Evolutionary conservation across 1,140 invertebrate genomes (phyloP).

Genomic region (Lucilia cuprina): DNA sequence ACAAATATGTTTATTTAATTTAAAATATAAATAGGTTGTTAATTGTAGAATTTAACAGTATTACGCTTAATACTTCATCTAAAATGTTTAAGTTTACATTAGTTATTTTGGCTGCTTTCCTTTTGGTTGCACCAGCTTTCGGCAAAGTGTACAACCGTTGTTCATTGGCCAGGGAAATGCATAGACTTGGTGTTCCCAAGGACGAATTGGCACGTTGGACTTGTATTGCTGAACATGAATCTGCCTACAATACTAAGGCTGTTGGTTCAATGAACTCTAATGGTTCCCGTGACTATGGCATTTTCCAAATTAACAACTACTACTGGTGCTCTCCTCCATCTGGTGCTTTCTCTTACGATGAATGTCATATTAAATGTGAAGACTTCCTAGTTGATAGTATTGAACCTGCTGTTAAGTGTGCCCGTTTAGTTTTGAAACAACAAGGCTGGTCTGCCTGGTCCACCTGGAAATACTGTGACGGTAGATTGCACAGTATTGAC

Average conservation of each 20-base stretch:
- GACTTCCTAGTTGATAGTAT: constrained; percentile 43
- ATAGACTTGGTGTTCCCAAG: constrained; percentile 12
- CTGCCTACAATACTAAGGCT: not conserved
- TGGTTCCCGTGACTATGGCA: constrained; percentile 48
- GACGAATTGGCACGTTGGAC: constrained; percentile 3
- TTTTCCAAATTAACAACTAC: constrained; percentile 11
- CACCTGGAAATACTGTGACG: constrained; percentile 47
- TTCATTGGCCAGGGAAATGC: constrained; percentile 62
- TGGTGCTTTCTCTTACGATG: constrained; percentile 45
- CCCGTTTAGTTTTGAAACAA: constrained; percentile 42
- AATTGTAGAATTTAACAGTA: too few relatives aligned
- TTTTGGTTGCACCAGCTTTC: too few relatives aligned
- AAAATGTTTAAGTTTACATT: too few relatives aligned
- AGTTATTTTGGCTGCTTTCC: too few relatives aligned
- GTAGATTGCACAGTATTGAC: constrained; percentile 45
- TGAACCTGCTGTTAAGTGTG: constrained; percentile 42
- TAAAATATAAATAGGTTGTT: too few relatives aligned
- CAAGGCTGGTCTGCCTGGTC: constrained; percentile 52
- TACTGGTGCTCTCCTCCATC: constrained; percentile 48
- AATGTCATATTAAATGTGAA: constrained; percentile 44
- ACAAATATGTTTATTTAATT: too few relatives aligned
- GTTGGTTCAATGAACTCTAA: constrained; percentile 45
- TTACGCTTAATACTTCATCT: too few relatives aligned
- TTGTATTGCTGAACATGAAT: constrained; percentile 33
- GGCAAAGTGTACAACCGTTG: constrained; percentile 63